phyloP scores from a whole-genome alignment of 2,113 vertebrate genomes.

The Rhinogobius similis region DNA sequence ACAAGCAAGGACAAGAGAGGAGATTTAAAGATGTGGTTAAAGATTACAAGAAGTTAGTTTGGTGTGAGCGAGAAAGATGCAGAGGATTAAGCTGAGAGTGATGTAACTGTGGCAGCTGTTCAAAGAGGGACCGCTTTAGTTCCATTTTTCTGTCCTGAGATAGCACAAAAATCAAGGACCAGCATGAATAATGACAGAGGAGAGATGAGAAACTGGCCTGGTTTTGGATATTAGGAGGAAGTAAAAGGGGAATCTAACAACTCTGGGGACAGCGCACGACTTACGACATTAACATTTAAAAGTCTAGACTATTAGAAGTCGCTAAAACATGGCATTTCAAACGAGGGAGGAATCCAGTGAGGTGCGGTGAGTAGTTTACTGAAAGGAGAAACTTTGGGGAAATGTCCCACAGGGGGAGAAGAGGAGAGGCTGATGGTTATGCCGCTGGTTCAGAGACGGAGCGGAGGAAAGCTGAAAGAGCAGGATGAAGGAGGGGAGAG shows the following conservation, averaged over 20 bases:
- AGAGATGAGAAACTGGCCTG: neutral
- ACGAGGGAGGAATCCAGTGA: neutral
- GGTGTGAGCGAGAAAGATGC: neutral
- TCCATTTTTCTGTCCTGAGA: slow-evolving; percentile 3
- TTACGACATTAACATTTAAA: neutral
- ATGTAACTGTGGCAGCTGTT: neutral
- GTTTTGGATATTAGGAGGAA: neutral
- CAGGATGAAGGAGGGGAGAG: no score
- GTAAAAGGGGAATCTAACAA: neutral
- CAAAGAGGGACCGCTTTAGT: slow-evolving; percentile 2
- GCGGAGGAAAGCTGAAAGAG: no score
- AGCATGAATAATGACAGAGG: slow-evolving; percentile 1
- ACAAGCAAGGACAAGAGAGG: neutral
- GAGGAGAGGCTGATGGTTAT: no score
- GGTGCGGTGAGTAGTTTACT: neutral
- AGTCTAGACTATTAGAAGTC: neutral
- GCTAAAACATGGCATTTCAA: neutral
- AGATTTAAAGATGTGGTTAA: neutral
- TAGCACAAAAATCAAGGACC: neutral
- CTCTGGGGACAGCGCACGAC: neutral
- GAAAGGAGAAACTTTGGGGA: no score
- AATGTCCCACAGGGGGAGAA: no score
- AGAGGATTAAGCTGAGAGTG: neutral
- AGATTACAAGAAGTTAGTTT: neutral
- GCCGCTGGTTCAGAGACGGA: no score